Conservation (phyloP, 2,888 invertebrate species). For the Drosophila siamana region DNA sequence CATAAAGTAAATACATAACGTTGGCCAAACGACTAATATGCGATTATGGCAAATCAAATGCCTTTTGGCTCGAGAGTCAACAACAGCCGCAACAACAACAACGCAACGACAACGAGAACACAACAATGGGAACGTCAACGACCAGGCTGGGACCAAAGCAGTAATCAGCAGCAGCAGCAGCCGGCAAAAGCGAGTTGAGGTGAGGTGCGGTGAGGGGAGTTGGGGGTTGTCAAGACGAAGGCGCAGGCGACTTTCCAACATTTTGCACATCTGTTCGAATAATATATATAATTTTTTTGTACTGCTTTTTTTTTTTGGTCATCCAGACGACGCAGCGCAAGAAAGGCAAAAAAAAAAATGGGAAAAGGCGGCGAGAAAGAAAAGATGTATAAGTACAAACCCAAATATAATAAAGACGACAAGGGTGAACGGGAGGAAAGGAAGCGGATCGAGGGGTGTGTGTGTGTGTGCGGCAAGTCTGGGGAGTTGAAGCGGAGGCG, state of each 20-base stretch:
- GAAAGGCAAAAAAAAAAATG: conserved; percentile 27
- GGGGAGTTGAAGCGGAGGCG: conserved; percentile 54
- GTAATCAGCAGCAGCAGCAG: not conserved
- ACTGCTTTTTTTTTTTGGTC: conserved; percentile 37
- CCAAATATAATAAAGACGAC: conserved; percentile 71
- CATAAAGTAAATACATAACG: conserved; percentile 72
- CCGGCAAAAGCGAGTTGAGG: not conserved
- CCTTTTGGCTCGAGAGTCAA: conserved; percentile 67
- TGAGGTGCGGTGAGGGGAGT: conserved; percentile 1
- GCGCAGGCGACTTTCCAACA: conserved; percentile 63
- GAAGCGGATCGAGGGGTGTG: conserved; percentile 38
- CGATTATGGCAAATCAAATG: conserved; percentile 80
- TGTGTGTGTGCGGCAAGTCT: conserved; percentile 34
- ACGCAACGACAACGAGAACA: conserved; percentile 15
- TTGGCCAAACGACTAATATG: conserved; percentile 78
- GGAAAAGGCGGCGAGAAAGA: conserved; percentile 26
- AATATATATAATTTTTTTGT: conserved; percentile 54
- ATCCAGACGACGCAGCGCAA: conserved; percentile 61
- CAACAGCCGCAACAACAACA: conserved; percentile 44
- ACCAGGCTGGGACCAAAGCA: conserved; percentile 34
- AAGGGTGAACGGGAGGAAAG: conserved; percentile 37
- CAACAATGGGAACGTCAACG: conserved; percentile 50
- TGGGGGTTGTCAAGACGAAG: conserved; percentile 43
- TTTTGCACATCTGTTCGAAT: conserved; percentile 77
- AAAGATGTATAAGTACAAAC: conserved; percentile 62